Conservation (phyloP, 1,140 invertebrate species). For the Aphelenchoides fujianensis region DNA sequence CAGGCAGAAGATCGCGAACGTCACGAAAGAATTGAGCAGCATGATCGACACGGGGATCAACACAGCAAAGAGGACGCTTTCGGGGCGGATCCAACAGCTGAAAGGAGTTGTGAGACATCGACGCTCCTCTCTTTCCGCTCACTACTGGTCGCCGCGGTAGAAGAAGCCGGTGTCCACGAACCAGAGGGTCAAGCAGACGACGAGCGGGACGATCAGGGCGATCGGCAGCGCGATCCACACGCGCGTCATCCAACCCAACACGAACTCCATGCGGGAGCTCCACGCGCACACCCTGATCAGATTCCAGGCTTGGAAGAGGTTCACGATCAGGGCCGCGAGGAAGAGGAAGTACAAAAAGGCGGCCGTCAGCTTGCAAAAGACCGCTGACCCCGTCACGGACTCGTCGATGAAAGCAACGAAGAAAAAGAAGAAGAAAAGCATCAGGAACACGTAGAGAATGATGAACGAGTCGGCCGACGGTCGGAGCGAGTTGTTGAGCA, state of each 20-base stretch:
- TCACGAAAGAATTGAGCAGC: not conserved
- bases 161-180: not conserved
- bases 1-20: constrained; percentile 11
- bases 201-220: not conserved
- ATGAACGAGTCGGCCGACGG: not conserved
- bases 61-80: not conserved
- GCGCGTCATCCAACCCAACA: not conserved
- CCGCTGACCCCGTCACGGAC: not conserved
- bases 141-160: constrained; percentile 3
- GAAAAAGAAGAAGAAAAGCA: constrained; percentile 1
- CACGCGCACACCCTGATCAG: constrained; percentile 8
- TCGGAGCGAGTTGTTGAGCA: not conserved
- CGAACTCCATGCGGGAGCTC: not conserved
- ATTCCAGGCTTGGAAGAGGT: constrained; percentile 2
- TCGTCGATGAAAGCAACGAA: not conserved
- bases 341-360: not conserved
- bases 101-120: not conserved
- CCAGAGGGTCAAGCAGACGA: constrained; percentile 7
- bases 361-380: constrained; percentile 3
- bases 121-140: not conserved
- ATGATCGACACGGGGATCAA: not conserved
- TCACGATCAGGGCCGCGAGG: not conserved
- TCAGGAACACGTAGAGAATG: not conserved
- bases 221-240: not conserved
- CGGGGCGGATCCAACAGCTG: constrained; percentile 11